These are phyloP conservation scores for Ceriagrion tenellum DNA, from an alignment of 2,888 invertebrate genomes.

Conservation along the genomic window DNA sequence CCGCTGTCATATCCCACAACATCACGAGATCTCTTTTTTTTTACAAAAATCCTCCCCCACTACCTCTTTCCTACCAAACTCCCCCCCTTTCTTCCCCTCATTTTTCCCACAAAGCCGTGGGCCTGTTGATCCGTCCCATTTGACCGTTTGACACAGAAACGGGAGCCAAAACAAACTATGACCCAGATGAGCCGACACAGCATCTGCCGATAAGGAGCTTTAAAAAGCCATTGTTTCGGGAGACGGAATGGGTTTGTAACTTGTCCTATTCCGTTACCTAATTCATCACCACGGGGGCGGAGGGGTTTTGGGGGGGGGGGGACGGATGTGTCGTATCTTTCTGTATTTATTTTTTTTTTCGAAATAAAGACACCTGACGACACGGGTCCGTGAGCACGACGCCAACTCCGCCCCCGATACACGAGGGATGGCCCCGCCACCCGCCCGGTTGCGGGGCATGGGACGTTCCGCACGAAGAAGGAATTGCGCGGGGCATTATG, in stretches of 20 bases:
- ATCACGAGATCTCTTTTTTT: neutral
- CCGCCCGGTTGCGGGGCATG: neutral
- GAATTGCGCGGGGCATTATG: neutral
- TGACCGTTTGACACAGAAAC: slow-evolving; percentile 36
- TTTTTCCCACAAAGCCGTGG: neutral
- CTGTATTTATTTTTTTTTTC: neutral
- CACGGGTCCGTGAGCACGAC: neutral
- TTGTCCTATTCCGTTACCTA: slow-evolving; percentile 19
- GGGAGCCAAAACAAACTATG: slow-evolving; percentile 38
- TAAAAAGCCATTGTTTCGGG: slow-evolving; percentile 27
- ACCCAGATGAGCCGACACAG: slow-evolving; percentile 58
- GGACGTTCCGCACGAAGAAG: neutral
- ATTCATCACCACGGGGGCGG: no score
- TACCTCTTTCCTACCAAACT: no score
- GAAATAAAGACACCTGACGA: slow-evolving; percentile 8
- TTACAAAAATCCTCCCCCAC: neutral
- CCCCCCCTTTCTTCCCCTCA: no score
- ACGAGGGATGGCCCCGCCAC: neutral
- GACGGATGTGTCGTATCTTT: slow-evolving; percentile 9
- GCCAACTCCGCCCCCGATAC: neutral
- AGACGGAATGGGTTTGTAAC: neutral
- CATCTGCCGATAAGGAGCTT: slow-evolving; percentile 34
- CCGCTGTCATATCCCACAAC: neutral
- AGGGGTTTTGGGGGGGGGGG: neutral
- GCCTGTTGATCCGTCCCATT: slow-evolving; percentile 5